A percentile compares a stretch with the other conserved stretches of the same genome.
phyloP scores from a whole-genome alignment of 2,888 invertebrate species.

The Diaprepes abbreviatus region DNA sequence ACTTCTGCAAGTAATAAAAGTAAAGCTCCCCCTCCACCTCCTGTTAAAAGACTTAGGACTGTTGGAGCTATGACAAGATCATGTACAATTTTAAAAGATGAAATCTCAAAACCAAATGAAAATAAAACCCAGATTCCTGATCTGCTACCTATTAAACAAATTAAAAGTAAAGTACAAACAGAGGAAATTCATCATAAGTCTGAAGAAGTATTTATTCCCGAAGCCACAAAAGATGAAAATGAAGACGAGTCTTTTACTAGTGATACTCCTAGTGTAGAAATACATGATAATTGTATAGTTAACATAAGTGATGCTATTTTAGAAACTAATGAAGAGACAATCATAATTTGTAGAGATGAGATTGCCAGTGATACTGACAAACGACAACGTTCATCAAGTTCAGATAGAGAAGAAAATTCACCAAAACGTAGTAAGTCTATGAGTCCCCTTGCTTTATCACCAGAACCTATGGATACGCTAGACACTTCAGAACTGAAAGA shows the following conservation, averaged over 20 bases:
- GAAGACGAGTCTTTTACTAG: slow-evolving; percentile 48
- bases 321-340: slow-evolving; percentile 65
- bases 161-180: slow-evolving; percentile 58
- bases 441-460: slow-evolving; percentile 54
- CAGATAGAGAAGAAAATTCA: slow-evolving; percentile 57
- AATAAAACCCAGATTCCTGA: slow-evolving; percentile 63
- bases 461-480: slow-evolving; percentile 47
- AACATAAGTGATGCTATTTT: slow-evolving; percentile 66
- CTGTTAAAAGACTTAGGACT: slow-evolving; percentile 68
- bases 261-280: slow-evolving; percentile 57
- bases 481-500: slow-evolving; percentile 51
- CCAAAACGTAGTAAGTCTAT: slow-evolving; percentile 61
- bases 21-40: slow-evolving; percentile 60
- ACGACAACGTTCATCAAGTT: slow-evolving; percentile 60
- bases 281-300: slow-evolving; percentile 62
- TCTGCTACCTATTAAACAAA: slow-evolving; percentile 64
- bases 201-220: slow-evolving; percentile 48
- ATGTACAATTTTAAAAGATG: slow-evolving; percentile 67
- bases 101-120: slow-evolving; percentile 50
- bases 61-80: slow-evolving; percentile 79
- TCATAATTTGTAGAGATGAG: slow-evolving; percentile 63
- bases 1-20: slow-evolving; percentile 56
- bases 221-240: slow-evolving; percentile 28
- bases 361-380: slow-evolving; percentile 55
- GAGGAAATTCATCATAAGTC: slow-evolving; percentile 54